These are phyloP conservation scores for Parapsyche elsis DNA, from an alignment of 1,140 invertebrate genomes.

Conservation along the genomic window DNA sequence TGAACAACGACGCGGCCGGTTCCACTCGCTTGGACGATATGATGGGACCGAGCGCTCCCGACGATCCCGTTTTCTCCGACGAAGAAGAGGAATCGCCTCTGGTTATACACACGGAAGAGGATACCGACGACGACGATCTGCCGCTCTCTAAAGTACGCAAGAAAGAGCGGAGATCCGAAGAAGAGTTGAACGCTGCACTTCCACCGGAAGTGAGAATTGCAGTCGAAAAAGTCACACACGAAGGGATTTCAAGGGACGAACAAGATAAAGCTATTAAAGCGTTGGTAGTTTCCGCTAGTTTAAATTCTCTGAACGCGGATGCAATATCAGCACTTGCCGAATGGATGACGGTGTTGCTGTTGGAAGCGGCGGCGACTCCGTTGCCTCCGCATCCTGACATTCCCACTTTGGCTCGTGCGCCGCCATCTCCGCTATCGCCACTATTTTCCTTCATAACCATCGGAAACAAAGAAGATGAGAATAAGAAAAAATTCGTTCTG, in stretches of 20 bases:
- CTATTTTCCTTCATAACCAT: slow-evolving; percentile 63
- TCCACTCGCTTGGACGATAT: slow-evolving; percentile 69
- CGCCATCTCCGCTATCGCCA: slow-evolving; percentile 63
- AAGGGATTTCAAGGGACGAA: slow-evolving; percentile 58
- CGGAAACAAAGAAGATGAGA: slow-evolving; percentile 80
- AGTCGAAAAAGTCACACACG: slow-evolving; percentile 71
- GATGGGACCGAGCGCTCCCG: slow-evolving; percentile 63
- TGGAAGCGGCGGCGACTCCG: slow-evolving; percentile 61
- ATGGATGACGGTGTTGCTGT: slow-evolving; percentile 62
- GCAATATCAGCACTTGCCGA: slow-evolving; percentile 60
- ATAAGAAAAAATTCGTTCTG: slow-evolving; percentile 78
- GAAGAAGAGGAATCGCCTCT: slow-evolving; percentile 77
- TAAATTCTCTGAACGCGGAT: slow-evolving; percentile 66
- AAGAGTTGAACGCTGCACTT: slow-evolving; percentile 67
- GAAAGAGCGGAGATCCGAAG: slow-evolving; percentile 64
- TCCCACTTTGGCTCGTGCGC: slow-evolving; percentile 59
- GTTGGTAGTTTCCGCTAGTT: slow-evolving; percentile 68
- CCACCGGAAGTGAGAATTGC: slow-evolving; percentile 73
- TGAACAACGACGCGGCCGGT: slow-evolving; percentile 66
- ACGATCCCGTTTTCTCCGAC: slow-evolving; percentile 79
- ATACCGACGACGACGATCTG: slow-evolving; percentile 90
- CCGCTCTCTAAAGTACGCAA: slow-evolving; percentile 76
- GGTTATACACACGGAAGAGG: slow-evolving; percentile 72
- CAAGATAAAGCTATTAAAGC: slow-evolving; percentile 69
- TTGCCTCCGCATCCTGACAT: slow-evolving; percentile 60